phyloP scores from a whole-genome alignment of 2,888 invertebrate genomes.

The Trisateles emortualis region DNA sequence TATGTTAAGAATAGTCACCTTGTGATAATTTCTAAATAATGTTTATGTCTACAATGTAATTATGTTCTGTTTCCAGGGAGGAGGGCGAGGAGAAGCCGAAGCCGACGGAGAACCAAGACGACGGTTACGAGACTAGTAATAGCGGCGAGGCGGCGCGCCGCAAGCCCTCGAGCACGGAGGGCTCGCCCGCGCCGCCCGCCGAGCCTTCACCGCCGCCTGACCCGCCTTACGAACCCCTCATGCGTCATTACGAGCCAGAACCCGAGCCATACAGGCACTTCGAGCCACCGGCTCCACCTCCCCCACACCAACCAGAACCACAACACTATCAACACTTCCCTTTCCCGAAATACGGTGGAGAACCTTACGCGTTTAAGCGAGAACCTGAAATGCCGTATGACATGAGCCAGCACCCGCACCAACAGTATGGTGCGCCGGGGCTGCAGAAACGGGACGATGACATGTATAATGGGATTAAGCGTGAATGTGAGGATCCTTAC shows the following conservation, averaged over 20 bases:
- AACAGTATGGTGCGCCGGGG: constrained; percentile 49
- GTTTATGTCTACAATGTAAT: constrained; percentile 1
- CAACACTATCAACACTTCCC: constrained; percentile 77
- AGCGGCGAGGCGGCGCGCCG: constrained; percentile 86
- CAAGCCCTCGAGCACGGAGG: constrained; percentile 73
- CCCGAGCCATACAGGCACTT: constrained; percentile 61
- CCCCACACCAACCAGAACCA: constrained; percentile 58
- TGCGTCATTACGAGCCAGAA: constrained; percentile 67
- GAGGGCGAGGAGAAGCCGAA: constrained; percentile 84
- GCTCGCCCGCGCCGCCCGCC: constrained; percentile 68
- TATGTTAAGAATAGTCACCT: too few relatives aligned
- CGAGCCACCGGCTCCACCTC: constrained; percentile 63
- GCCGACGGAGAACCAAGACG: constrained; percentile 92
- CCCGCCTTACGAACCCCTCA: constrained; percentile 61
- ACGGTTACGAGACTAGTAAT: constrained; percentile 96
- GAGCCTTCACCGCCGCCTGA: constrained; percentile 64
- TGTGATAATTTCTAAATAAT: too few relatives aligned
- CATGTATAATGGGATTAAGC: constrained; percentile 82
- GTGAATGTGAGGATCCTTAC: constrained; percentile 92
- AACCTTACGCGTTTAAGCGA: constrained; percentile 77
- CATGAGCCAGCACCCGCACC: constrained; percentile 76
- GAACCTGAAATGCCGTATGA: constrained; percentile 80
- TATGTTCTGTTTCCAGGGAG: constrained; percentile 67
- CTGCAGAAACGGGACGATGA: constrained; percentile 73
- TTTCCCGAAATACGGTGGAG: constrained; percentile 75